These are phyloP conservation scores for Lasius fuliginosus DNA, from an alignment of 2,888 invertebrate species.

Conservation along the genomic window DNA sequence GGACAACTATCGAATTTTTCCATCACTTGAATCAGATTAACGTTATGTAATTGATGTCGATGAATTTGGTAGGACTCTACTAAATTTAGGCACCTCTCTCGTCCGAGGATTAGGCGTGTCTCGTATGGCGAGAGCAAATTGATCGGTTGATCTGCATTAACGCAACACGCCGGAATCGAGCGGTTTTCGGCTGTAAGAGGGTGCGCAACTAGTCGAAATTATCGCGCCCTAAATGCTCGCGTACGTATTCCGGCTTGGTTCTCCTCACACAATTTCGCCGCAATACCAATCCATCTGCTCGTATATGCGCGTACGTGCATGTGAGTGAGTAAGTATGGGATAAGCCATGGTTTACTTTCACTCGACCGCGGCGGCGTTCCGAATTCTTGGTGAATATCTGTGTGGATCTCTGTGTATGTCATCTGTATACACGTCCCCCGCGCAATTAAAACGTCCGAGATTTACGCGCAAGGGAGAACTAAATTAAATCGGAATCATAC, in stretches of 20 bases:
- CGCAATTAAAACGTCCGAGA: constrained; percentile 54
- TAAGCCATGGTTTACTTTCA: constrained; percentile 50
- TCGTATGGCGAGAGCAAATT: constrained; percentile 9
- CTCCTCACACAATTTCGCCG: background rate
- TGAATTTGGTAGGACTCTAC: background rate
- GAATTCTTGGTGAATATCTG: background rate
- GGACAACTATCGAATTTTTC: too few relatives aligned
- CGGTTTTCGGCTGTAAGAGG: constrained; percentile 9
- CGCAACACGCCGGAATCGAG: background rate
- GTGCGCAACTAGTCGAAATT: constrained; percentile 46
- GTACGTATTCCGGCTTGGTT: background rate
- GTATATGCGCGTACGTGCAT: background rate
- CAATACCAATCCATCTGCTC: constrained; percentile 17
- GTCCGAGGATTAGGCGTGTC: background rate
- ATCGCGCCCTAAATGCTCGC: constrained; percentile 30
- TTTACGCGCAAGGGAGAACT: background rate
- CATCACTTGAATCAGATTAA: background rate
- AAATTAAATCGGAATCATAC: constrained; percentile 56
- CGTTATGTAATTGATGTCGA: background rate
- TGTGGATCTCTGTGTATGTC: background rate
- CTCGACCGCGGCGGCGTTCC: constrained; percentile 4
- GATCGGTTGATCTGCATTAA: constrained; percentile 37
- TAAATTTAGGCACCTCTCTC: background rate
- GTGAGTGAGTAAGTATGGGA: constrained; percentile 12
- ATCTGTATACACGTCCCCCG: constrained; percentile 3